phyloP scores from a whole-genome alignment of 2,888 invertebrate genomes.

The Tenthredo scrophulariae region DNA sequence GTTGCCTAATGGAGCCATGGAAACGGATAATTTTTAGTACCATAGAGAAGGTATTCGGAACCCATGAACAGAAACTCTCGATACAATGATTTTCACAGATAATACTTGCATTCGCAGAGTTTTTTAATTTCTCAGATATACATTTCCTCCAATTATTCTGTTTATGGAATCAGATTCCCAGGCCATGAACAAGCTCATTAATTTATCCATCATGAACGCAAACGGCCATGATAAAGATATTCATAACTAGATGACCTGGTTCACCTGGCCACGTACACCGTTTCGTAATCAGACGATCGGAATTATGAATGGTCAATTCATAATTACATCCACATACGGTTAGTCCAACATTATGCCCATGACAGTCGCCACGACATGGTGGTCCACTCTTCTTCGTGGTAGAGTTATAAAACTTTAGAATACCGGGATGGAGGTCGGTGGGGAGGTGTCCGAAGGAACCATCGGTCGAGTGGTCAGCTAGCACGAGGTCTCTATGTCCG shows the following conservation, averaged over 20 bases:
- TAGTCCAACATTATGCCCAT: background rate
- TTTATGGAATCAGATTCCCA: background rate
- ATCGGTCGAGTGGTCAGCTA: constrained; percentile 50
- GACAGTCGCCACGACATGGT: background rate
- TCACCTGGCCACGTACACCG: constrained; percentile 1
- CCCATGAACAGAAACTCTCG: background rate
- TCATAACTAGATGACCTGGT: constrained; percentile 18
- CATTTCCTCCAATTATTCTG: background rate
- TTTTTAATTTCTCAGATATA: background rate
- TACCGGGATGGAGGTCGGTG: constrained; percentile 9
- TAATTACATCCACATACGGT: constrained; percentile 29
- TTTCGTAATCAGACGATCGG: constrained; percentile 13
- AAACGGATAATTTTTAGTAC: background rate
- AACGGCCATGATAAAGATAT: background rate
- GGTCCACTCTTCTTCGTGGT: background rate
- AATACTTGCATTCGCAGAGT: too few species aligned
- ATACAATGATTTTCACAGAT: background rate
- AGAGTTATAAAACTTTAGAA: background rate
- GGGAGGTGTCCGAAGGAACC: constrained; percentile 30
- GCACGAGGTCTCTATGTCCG: constrained; percentile 48
- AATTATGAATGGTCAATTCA: background rate
- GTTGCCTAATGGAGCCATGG: background rate
- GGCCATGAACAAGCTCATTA: background rate
- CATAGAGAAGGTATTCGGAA: background rate
- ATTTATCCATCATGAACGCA: background rate